A percentile compares a stretch with the other conserved stretches of the same genome.
Conservation (phyloP, 2,113 vertebrate genomes). For the Megalops atlanticus region DNA sequence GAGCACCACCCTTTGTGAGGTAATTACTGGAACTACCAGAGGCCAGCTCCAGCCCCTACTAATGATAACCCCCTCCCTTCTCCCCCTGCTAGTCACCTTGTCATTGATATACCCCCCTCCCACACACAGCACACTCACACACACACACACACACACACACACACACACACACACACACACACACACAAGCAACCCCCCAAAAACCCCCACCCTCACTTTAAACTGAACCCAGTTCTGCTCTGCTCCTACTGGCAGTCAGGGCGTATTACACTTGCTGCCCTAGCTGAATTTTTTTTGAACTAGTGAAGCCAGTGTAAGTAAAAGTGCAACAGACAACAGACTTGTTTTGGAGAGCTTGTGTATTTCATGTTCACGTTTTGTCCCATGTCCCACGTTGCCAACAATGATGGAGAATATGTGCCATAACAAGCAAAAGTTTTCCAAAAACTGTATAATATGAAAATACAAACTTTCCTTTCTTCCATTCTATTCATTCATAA, state of each 20-base stretch:
- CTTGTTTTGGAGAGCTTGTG: not conserved
- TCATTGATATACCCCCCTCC: slow-evolving; percentile 60
- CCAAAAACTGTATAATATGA: not conserved
- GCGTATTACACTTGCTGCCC: slow-evolving; percentile 49
- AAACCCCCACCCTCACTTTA: not conserved
- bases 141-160: slow-evolving; percentile 5
- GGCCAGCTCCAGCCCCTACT: slow-evolving; percentile 69
- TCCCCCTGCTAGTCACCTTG: slow-evolving; percentile 65
- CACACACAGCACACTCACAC: slow-evolving; percentile 33
- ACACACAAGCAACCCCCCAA: slow-evolving; percentile 3
- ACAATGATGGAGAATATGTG: not conserved
- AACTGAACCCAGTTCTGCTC: slow-evolving; percentile 47
- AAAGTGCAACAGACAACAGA: no score
- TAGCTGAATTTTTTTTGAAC: not conserved
- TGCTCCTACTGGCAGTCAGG: slow-evolving; percentile 56
- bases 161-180: slow-evolving; percentile 10
- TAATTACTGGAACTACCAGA: slow-evolving; percentile 67
- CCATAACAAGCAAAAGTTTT: not conserved
- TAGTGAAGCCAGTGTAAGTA: not conserved
- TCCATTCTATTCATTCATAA: not conserved
- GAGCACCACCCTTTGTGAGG: slow-evolving; percentile 67
- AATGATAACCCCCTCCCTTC: slow-evolving; percentile 69
- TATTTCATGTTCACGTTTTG: not conserved
- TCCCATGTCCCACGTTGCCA: not conserved
- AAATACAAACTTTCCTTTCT: not conserved